phyloP scores from a whole-genome alignment of 2,888 invertebrate species.

The Strigamia crassipes region DNA sequence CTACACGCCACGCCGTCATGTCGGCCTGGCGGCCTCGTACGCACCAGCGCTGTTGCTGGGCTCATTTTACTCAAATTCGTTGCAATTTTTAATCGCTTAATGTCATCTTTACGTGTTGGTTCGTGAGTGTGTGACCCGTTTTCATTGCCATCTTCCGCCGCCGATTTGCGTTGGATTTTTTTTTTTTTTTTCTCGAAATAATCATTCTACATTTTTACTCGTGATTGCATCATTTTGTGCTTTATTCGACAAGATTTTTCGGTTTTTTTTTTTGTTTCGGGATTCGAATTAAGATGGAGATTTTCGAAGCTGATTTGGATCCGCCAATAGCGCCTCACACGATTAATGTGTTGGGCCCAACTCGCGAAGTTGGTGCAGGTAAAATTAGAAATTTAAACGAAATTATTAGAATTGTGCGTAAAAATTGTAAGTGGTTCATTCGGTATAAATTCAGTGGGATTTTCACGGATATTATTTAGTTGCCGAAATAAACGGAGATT shows the following conservation, averaged over 20 bases:
- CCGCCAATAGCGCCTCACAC: conserved; percentile 2
- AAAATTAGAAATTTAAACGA: neutral
- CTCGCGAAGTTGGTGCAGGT: conserved; percentile 34
- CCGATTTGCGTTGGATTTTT: neutral
- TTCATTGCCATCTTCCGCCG: neutral
- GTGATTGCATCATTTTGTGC: neutral
- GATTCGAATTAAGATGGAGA: conserved; percentile 15
- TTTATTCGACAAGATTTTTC: neutral
- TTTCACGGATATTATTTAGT: too few species aligned
- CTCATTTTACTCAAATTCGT: neutral
- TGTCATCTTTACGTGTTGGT: neutral
- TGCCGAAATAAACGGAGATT: too few species aligned
- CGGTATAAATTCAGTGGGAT: too few species aligned
- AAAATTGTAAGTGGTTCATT: too few species aligned
- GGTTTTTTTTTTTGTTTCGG: neutral
- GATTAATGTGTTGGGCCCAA: conserved; percentile 29
- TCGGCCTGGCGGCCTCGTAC: neutral
- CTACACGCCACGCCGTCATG: neutral
- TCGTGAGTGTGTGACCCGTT: neutral
- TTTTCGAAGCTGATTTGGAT: conserved; percentile 36
- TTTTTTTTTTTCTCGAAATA: too few species aligned
- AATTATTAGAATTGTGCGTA: neutral
- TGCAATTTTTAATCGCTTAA: neutral
- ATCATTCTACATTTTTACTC: neutral
- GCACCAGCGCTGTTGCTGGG: neutral